Evolutionary conservation across 2,113 vertebrate genomes (phyloP).

Genomic region (Montifringilla adamsi): DNA sequence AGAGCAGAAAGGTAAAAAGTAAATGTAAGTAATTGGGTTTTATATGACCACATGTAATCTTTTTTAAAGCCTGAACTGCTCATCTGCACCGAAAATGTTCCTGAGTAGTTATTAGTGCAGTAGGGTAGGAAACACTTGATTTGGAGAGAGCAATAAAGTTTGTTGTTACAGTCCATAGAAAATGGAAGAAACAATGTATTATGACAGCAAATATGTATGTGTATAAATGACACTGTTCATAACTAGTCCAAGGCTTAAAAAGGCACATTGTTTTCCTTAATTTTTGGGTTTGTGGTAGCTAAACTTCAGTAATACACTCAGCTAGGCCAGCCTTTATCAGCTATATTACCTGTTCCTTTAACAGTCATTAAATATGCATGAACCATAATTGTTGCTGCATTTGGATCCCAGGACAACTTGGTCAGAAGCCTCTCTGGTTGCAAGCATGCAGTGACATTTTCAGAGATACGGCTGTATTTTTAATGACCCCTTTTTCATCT

Average conservation of each 20-base stretch:
- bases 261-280: not conserved
- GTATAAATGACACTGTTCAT: not conserved
- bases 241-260: not conserved
- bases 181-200: not conserved
- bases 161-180: not conserved
- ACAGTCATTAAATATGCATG: not conserved
- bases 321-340: not conserved
- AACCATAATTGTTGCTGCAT: not conserved
- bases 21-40: not conserved
- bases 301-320: not conserved
- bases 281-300: not conserved
- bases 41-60: not conserved
- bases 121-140: not conserved
- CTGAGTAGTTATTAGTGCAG: not conserved
- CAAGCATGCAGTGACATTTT: not conserved
- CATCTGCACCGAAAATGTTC: not conserved
- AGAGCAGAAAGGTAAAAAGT: not conserved
- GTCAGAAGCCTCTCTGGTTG: not conserved
- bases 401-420: not conserved
- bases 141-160: not conserved
- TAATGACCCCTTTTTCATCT: not conserved
- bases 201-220: not conserved
- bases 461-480: not conserved
- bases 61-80: not conserved
- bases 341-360: not conserved